Percentiles rank a stretch among this genome's conserved stretches.
Conservation (phyloP, 2,113 vertebrate species). For the Bubalus kerabau region DNA sequence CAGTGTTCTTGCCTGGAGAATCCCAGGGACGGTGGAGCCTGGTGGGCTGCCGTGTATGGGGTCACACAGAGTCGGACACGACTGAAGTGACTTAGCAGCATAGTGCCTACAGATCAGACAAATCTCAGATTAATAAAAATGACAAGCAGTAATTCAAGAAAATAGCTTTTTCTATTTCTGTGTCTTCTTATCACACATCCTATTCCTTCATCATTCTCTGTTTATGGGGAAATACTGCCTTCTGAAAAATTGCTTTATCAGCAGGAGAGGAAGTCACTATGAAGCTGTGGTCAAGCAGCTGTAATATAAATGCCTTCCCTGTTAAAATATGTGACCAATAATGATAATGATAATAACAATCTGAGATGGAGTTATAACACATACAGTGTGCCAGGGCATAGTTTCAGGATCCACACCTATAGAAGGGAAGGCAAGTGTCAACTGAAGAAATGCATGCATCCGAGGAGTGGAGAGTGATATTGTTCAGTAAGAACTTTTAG, state of each 20-base stretch:
- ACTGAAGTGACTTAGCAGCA: too few species aligned
- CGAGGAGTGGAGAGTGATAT: not conserved
- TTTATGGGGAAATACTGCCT: not conserved
- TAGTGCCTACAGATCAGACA: not conserved
- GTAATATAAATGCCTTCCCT: not conserved
- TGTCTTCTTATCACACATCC: not conserved
- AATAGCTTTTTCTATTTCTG: not conserved
- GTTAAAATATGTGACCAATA: not conserved
- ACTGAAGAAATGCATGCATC: too few species aligned
- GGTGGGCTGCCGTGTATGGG: too few species aligned
- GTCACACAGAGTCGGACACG: too few species aligned
- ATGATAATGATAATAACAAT: not conserved
- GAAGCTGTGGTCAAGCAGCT: not conserved
- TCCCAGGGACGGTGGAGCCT: too few species aligned
- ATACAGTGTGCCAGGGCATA: not conserved
- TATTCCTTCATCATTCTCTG: not conserved
- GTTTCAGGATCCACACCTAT: not conserved
- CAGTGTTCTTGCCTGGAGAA: too few species aligned
- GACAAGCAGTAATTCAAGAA: not conserved
- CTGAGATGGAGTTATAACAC: not conserved
- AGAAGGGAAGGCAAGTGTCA: not conserved
- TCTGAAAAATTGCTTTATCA: not conserved
- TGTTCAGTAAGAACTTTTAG: not conserved
- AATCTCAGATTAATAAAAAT: not conserved
- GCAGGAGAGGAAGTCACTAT: not conserved